Evolutionary conservation across 2,797 vertebrate genomes (phyloP), one percentile per base, ranked within the genome.

Genomic region (Neosilurus mollespiculum): DNA sequence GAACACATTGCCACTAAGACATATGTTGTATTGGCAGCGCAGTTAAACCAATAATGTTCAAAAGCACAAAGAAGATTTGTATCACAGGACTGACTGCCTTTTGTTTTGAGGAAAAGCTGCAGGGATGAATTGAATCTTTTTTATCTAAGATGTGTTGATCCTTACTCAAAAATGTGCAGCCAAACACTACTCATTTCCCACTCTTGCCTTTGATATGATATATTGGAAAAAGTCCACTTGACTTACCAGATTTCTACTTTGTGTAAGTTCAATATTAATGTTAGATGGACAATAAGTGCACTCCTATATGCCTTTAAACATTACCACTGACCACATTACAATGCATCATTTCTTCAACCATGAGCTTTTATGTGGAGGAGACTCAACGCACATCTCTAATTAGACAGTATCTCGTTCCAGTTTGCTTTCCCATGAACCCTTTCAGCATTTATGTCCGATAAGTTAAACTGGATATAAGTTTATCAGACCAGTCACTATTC

Each of bases 21-120:
- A 15, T 43, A 26, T 59, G 51, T 16, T 75, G 66, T 43, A 58
- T 72, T 34, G 62, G 54, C 15, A 62, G 71, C 43, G 80, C 62
- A 82, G 82, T 88, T 65, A 43, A 78, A 80, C 73, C 78, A 76
- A 81, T 88, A 67, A 88, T 89, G 87, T 64, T 64, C 12, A 24
- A 62, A 77, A 77, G 30, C 75, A 61, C 75, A 37, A 37, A 62
- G 76, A 78, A 51, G 76, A 91, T 90, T 92, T 92, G 91, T 88
- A 86, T 90, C 88, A 71, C 86, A 87, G 90, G 90, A 92, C 90
- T 86, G 88, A 43, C 20, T 90, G 86, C 86, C 59, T 79, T 82
- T 81, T 81, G 80, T 84, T 53, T 67, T 49, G 54, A 81, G 82
- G 80, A 86, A 87, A 77, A 71, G 80, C 83, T 79, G 69, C 30